Evolutionary conservation across 1,140 invertebrate genomes (phyloP).

Genomic region (Grapholita molesta): DNA sequence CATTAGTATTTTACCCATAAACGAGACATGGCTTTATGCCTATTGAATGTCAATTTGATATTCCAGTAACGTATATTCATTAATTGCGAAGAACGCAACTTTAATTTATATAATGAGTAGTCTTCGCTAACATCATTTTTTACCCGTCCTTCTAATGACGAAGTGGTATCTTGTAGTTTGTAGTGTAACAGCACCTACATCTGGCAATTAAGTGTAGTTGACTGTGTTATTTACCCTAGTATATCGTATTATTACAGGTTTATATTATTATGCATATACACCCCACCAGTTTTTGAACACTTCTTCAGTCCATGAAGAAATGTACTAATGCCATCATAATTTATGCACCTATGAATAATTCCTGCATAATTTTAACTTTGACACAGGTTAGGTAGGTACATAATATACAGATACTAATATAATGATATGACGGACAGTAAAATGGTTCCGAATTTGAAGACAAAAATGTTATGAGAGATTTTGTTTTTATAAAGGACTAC

Average conservation of each 20-base stretch:
- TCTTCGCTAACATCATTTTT: neutral
- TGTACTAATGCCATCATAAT: neutral
- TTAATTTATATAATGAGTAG: too few species aligned
- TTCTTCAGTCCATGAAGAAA: neutral
- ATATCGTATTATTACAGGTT: neutral
- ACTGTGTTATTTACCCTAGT: neutral
- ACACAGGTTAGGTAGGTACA: neutral
- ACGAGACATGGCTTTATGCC: too few species aligned
- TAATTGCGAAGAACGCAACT: too few species aligned
- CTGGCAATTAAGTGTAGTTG: neutral
- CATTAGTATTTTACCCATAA: too few species aligned
- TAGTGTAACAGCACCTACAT: neutral
- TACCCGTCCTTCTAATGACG: neutral
- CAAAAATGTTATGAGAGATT: too few species aligned
- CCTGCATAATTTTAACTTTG: neutral
- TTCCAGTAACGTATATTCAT: too few species aligned
- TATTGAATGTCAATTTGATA: too few species aligned
- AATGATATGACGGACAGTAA: too few species aligned
- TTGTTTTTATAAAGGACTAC: too few species aligned
- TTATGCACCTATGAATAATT: neutral
- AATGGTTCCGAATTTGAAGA: too few species aligned
- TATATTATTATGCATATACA: neutral
- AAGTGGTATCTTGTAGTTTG: neutral
- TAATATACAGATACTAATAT: neutral
- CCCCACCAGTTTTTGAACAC: neutral